Evolutionary conservation across 2,888 invertebrate species (phyloP).

Genomic region (Megamerina dolium): DNA sequence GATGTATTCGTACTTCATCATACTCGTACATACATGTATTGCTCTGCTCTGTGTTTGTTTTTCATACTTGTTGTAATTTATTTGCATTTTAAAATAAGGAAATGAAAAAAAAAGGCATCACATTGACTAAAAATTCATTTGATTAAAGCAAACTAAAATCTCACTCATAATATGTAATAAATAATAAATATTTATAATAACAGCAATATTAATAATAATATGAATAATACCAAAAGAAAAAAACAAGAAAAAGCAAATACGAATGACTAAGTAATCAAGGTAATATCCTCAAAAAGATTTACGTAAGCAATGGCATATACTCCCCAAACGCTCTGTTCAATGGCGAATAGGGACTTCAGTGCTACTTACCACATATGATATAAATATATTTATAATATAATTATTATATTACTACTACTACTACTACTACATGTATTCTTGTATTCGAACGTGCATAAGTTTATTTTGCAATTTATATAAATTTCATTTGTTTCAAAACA

Average conservation of each 20-base stretch:
- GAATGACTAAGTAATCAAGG: too few species aligned
- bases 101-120: not conserved
- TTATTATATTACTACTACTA: too few species aligned
- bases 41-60: conserved; percentile 10
- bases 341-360: conserved; percentile 45
- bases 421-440: too few species aligned
- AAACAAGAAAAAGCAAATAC: too few species aligned
- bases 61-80: conserved; percentile 20
- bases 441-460: too few species aligned
- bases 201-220: conserved; percentile 6
- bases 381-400: too few species aligned
- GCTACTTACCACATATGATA: conserved; percentile 26
- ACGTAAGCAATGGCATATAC: conserved; percentile 1
- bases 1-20: conserved; percentile 5
- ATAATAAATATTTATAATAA: too few species aligned
- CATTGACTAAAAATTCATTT: not conserved
- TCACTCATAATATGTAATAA: conserved; percentile 5
- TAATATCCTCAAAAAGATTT: too few species aligned
- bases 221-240: not conserved
- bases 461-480: too few species aligned
- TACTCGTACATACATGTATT: too few species aligned
- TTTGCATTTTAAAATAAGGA: conserved; percentile 12
- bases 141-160: conserved; percentile 1
- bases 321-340: conserved; percentile 2
- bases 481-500: too few species aligned